Evolutionary conservation across 2,113 vertebrate species (phyloP), one percentile per base, ranked within the genome.

Genomic region (cat (Felis catus)): DNA sequence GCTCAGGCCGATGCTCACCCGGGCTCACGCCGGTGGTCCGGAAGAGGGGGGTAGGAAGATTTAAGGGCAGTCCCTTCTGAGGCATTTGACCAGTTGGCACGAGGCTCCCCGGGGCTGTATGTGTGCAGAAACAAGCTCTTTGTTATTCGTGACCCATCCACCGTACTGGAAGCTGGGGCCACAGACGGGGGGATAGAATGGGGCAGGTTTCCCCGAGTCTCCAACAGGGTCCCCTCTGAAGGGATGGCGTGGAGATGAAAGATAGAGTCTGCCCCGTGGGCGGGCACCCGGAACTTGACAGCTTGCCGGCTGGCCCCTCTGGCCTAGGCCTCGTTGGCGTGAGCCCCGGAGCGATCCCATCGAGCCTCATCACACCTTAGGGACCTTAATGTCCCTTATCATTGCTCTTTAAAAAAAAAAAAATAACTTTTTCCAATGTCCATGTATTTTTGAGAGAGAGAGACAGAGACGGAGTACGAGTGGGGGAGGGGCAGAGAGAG

Each of bases 221-320:
- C 18, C 19, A 13, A 7, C 16, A 36, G 81, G n/a, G 70, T 65
- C 33, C 23, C 18, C 21, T 70, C 55, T 41, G 61, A 29, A 85
- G 81, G 55, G 58, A 33, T 19, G 65, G 39, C 4, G 0, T 19
- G 19, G 36, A 41, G 73, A 10, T 8, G 33, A 48, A 4, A 76
- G 53, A 7, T 0, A 3, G 73, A 25, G 23, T 6, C 31, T 5
- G 8, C 2, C 4, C 12, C 31, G 0, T 31, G 0, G 11, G 41
- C 25, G 3, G 7, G 71, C 39, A 12, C 13, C 2, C 0, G 4
- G 11, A 27, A 45, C 55, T 31, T 10, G 29, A 76, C 12, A 55
- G 90, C 81, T 53, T 14, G 61, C 33, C 0, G 63, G 21, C 3
- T 12, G 76, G 4, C 0, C 19, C 53, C 55, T 53, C 14, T 18